These are phyloP conservation scores for Zelleria hepariella DNA, from an alignment of 2,888 invertebrate species.

Conservation along the genomic window DNA sequence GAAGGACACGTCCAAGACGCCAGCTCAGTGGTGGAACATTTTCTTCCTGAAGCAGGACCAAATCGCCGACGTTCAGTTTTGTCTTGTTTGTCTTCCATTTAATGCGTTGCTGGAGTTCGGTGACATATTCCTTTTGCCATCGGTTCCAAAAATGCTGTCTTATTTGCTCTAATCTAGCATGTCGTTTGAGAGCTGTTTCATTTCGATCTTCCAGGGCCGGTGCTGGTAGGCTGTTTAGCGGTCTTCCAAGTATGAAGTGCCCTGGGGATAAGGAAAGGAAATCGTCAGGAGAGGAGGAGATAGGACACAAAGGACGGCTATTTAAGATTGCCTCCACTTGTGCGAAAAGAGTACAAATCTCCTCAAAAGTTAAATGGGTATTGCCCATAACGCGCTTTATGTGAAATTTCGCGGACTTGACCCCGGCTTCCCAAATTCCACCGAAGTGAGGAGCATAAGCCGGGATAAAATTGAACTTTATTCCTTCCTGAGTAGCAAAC, in stretches of 20 bases:
- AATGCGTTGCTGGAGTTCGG: background rate
- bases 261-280: slow-evolving; percentile 16
- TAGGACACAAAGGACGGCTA: slow-evolving; percentile 17
- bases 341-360: slow-evolving; percentile 8
- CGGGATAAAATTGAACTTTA: background rate
- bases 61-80: background rate
- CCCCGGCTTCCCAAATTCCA: background rate
- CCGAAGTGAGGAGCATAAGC: background rate
- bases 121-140: background rate
- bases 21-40: background rate
- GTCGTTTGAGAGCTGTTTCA: background rate
- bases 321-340: slow-evolving; percentile 18
- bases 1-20: background rate
- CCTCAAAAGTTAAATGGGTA: slow-evolving; percentile 5
- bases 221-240: background rate
- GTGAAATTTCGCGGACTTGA: slow-evolving; percentile 5
- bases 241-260: slow-evolving; percentile 20
- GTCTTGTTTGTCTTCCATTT: background rate
- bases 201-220: background rate
- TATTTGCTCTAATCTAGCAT: background rate
- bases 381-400: slow-evolving; percentile 5
- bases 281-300: slow-evolving; percentile 17
- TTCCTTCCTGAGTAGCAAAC: background rate
- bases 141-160: background rate
- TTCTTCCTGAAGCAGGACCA: background rate